Evolutionary conservation across 2,797 vertebrate genomes (phyloP).

Genomic region (Psittacula derbiana): DNA sequence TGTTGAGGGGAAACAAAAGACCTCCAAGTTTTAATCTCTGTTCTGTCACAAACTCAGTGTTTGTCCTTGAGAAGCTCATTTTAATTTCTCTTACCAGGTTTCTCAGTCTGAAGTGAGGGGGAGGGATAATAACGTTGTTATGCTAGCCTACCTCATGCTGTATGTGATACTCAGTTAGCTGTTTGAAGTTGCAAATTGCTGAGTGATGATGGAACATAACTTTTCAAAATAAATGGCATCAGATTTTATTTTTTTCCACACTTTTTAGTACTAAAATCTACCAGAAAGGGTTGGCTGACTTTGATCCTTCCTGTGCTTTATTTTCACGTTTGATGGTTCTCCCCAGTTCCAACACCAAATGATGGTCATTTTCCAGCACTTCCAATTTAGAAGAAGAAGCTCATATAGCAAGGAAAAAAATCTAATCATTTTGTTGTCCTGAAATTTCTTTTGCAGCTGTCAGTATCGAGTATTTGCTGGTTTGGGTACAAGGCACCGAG

Average conservation of each 20-base stretch:
- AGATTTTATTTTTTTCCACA: neutral
- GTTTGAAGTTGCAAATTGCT: slow-evolving; percentile 17
- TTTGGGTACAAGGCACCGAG: neutral
- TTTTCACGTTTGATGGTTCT: neutral
- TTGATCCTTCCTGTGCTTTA: neutral
- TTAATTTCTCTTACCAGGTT: neutral
- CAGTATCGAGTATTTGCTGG: neutral
- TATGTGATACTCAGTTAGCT: neutral
- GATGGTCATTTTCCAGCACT: neutral
- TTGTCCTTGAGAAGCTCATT: neutral
- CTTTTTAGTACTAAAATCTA: neutral
- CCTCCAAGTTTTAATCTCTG: neutral
- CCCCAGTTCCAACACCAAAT: neutral
- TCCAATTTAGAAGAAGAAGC: neutral
- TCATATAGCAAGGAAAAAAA: neutral
- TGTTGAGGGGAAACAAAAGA: neutral
- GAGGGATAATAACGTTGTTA: neutral
- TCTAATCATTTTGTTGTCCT: neutral
- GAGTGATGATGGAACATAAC: neutral
- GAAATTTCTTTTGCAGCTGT: neutral
- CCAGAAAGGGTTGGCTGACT: neutral
- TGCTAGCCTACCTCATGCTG: neutral
- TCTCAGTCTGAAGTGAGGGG: neutral
- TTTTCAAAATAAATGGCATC: neutral
- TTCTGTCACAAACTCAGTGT: neutral